Evolutionary conservation across 2,797 vertebrate species (phyloP), one percentile per base, ranked within the genome.

Genomic region (Malurus leucopterus): DNA sequence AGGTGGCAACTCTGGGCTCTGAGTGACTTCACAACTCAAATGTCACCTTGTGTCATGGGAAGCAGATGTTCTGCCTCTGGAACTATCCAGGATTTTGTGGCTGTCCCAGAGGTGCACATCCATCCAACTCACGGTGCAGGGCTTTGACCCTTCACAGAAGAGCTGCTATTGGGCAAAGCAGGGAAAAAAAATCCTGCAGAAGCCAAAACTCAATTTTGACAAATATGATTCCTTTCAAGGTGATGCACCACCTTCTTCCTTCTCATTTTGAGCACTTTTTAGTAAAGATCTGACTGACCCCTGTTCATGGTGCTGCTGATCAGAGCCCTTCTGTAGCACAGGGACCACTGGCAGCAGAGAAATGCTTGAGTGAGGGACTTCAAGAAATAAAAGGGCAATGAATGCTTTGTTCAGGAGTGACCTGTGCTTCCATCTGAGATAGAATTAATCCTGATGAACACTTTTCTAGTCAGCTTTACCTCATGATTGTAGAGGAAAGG

Each of bases 201-300:
- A 17, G 5, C 1, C 3, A 36, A 62, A 11, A 0, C 5, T 8
- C 10, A n/a, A 7, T 82, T 79, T 32, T 70, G 11, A 63, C 26
- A 75, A 27, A 40, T 36, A 16, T 3, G 4, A 44, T 50, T 77
- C 8, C 16, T 36, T 82, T 67, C 30, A 40, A 43, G 15, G 15
- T 77, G 13, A 27, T 47, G 11, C 18, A 46, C 41, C 34, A 47
- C 8, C 34, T 73, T 64, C n/a, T 32, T 5, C 11, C 11, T 61
- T 73, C 36, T 53, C 38, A 46, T 76, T 84, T 43, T 64, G 36
- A 84, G 11, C 24, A 21, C 5, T 44, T 26, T 51, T 65, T 38
- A 36, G 36, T 36, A 27, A 70, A 55, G 34, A 26, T 57, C 27
- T 50, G 19, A 15, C 27, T 50, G 19, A 15, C 58, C 38, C 12